Percentiles rank a stretch among this genome's conserved stretches.
Evolutionary conservation across 1,140 invertebrate species (phyloP).

Genomic region (Leptopilina boulardi): DNA sequence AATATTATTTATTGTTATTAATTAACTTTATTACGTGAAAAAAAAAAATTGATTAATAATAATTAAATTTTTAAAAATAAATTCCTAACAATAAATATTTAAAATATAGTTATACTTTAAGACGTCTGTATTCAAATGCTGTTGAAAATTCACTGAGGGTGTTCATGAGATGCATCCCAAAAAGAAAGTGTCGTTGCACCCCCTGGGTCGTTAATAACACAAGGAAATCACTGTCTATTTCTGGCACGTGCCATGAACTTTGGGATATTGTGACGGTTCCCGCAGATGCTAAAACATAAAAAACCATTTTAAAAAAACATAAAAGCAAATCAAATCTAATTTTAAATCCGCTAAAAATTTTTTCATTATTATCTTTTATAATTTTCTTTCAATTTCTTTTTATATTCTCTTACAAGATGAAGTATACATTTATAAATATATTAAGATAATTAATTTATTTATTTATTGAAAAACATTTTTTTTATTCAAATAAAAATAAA

Average conservation of each 20-base stretch:
- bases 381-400: background rate
- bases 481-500: no score
- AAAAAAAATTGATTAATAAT: no score
- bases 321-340: constrained; percentile 18
- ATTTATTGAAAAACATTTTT: no score
- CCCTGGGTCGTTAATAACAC: constrained; percentile 59
- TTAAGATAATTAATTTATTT: no score
- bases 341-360: background rate
- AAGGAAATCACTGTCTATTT: constrained; percentile 64
- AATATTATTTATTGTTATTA: no score
- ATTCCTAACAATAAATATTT: no score
- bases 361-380: background rate
- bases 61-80: no score
- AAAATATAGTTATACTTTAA: background rate
- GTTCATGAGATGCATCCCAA: constrained; percentile 29
- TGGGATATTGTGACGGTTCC: constrained; percentile 32
- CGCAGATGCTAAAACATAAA: constrained; percentile 31
- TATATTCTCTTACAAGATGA: no score
- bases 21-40: no score
- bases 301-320: constrained; percentile 30
- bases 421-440: no score
- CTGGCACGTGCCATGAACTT: constrained; percentile 55
- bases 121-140: constrained; percentile 18
- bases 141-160: constrained; percentile 36
- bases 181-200: constrained; percentile 62